Conservation (phyloP, 2,113 vertebrate species). For the Oryzias woworae region DNA sequence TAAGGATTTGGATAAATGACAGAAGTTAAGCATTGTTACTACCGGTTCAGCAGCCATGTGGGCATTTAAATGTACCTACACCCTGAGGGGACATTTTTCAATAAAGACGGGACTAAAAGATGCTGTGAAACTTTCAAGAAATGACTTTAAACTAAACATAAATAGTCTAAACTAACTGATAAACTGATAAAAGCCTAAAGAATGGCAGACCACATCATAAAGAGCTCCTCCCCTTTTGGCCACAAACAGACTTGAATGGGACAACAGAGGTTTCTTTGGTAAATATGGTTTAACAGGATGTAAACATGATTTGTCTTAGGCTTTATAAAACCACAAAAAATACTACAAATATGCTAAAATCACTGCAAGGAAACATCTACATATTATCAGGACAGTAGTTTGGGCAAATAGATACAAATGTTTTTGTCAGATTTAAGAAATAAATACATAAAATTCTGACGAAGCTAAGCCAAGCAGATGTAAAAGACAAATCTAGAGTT, state of each 20-base stretch:
- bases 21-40: no score
- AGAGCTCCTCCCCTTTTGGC: conserved; percentile 32
- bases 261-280: conserved; percentile 71
- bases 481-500: not conserved
- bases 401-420: conserved; percentile 34
- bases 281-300: conserved; percentile 35
- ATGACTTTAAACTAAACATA: conserved; percentile 8
- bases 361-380: conserved; percentile 68
- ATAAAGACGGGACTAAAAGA: not conserved
- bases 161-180: conserved; percentile 22
- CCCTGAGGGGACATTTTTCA: not conserved
- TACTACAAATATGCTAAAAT: conserved; percentile 78
- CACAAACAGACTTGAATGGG: conserved; percentile 22
- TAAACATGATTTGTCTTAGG: conserved; percentile 49
- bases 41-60: no score
- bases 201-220: conserved; percentile 29
- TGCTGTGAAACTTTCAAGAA: conserved; percentile 6
- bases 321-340: conserved; percentile 77
- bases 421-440: conserved; percentile 25
- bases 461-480: conserved; percentile 32
- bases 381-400: conserved; percentile 35
- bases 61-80: not conserved
- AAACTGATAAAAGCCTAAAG: conserved; percentile 44
- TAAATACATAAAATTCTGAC: conserved; percentile 20
- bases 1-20: no score